Evolutionary conservation across 1,140 invertebrate genomes (phyloP).

Genomic region (Anastrepha obliqua): DNA sequence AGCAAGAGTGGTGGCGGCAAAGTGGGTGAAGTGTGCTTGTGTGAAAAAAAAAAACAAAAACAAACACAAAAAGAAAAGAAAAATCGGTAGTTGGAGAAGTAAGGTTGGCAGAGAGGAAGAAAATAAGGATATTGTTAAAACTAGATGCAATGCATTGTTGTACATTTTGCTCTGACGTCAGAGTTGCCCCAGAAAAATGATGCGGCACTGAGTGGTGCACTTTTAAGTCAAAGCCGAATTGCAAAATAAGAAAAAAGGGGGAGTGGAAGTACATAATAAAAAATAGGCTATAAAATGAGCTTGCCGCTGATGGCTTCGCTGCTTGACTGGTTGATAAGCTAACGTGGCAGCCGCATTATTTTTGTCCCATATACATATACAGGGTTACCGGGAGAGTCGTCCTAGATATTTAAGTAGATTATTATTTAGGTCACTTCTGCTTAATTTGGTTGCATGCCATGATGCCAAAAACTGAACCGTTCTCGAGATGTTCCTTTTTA

Average conservation of each 20-base stretch:
- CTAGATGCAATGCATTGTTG: conserved; percentile 10
- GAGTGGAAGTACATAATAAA: background rate
- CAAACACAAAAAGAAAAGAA: background rate
- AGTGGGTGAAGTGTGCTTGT: background rate
- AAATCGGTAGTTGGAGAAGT: background rate
- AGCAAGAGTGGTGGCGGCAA: background rate
- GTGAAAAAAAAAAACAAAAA: background rate
- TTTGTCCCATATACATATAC: no score
- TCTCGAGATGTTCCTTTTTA: no score
- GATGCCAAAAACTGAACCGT: no score
- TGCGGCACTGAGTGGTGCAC: background rate
- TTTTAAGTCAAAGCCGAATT: background rate
- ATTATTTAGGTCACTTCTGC: no score
- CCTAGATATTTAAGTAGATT: no score
- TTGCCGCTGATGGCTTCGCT: conserved; percentile 16
- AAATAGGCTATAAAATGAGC: conserved; percentile 34
- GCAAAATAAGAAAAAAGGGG: background rate
- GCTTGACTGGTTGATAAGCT: background rate
- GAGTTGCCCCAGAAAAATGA: conserved; percentile 36
- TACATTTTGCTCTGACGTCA: conserved; percentile 35
- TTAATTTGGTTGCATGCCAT: no score
- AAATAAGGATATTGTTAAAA: background rate
- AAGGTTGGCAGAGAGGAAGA: background rate
- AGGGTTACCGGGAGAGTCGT: no score
- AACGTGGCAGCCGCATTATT: background rate